A percentile compares a stretch with the other conserved stretches of the same genome.
Evolutionary conservation across 35 echinoderm and acorn worm genomes (phyloP).

Genomic region (Lytechinus variegatus): DNA sequence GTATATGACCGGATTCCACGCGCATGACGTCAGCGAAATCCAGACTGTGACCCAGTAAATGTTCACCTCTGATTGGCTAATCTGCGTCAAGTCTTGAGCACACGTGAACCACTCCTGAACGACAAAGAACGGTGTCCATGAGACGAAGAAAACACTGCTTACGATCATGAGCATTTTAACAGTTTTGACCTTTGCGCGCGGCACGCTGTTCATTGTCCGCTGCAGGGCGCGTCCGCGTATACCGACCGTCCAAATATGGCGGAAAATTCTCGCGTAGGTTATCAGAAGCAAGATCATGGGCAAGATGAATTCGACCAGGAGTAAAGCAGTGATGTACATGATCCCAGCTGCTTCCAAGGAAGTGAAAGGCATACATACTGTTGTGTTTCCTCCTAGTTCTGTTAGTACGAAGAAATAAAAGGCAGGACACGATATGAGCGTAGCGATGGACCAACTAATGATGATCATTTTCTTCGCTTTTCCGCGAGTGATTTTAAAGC

Average conservation of each 20-base stretch:
- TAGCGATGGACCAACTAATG: constrained; percentile 71
- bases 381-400: neutral
- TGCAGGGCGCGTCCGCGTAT: constrained; percentile 75
- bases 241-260: constrained; percentile 87
- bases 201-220: constrained; percentile 87
- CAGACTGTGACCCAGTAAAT: constrained; percentile 68
- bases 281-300: constrained; percentile 70
- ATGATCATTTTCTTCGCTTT: constrained; percentile 90
- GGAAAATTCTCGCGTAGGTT: constrained; percentile 75
- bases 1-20: constrained; percentile 87
- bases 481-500: constrained; percentile 93
- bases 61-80: neutral
- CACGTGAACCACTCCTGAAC: constrained; percentile 23
- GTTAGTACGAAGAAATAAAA: constrained; percentile 74
- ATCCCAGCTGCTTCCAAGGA: constrained; percentile 54
- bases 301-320: constrained; percentile 63
- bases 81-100: neutral
- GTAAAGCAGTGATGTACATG: constrained; percentile 57
- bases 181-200: constrained; percentile 96
- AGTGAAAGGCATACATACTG: constrained; percentile 56
- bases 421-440: constrained; percentile 73
- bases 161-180: constrained; percentile 97
- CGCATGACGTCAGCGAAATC: constrained; percentile 83
- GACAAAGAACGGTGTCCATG: constrained; percentile 91
- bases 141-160: constrained; percentile 77